phyloP scores from a whole-genome alignment of 2,888 invertebrate species.

The Eremobia ochroleuca region DNA sequence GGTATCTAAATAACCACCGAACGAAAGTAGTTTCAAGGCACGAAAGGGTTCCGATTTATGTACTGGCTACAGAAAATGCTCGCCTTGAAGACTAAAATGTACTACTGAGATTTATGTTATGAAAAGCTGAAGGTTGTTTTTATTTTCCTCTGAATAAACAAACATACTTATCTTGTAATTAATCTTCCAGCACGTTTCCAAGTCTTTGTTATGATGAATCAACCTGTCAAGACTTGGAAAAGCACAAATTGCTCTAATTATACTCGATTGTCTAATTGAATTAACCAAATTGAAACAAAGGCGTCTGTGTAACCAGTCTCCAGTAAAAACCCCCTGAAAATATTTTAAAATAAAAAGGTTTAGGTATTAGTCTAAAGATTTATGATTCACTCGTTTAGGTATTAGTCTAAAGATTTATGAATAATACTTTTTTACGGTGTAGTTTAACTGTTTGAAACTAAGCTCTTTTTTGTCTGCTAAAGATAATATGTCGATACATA shows the following conservation, averaged over 20 bases:
- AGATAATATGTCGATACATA: slow-evolving; percentile 49
- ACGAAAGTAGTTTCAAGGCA: background rate
- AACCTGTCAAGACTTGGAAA: slow-evolving; percentile 27
- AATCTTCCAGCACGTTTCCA: slow-evolving; percentile 11
- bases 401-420: slow-evolving; percentile 41
- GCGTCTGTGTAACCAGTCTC: background rate
- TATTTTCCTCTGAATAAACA: slow-evolving; percentile 34
- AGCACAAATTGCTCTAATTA: slow-evolving; percentile 29
- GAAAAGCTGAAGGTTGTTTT: slow-evolving; percentile 18
- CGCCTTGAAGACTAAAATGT: slow-evolving; percentile 7
- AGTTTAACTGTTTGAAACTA: slow-evolving; percentile 21
- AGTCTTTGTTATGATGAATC: slow-evolving; percentile 39
- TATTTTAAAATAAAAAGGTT: background rate
- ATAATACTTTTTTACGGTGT: slow-evolving; percentile 38
- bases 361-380: slow-evolving; percentile 31
- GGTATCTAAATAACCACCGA: background rate
- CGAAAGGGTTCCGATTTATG: background rate
- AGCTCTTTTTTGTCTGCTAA: slow-evolving; percentile 37
- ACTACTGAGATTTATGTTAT: slow-evolving; percentile 13
- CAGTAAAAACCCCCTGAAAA: background rate
- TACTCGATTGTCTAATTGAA: slow-evolving; percentile 29
- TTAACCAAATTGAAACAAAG: slow-evolving; percentile 29
- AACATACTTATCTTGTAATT: slow-evolving; percentile 22
- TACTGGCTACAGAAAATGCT: background rate
- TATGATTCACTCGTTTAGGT: slow-evolving; percentile 25